Base-by-base conservation (phyloP, 2,113 vertebrate genomes). In the Saccopteryx leptura region DNA sequence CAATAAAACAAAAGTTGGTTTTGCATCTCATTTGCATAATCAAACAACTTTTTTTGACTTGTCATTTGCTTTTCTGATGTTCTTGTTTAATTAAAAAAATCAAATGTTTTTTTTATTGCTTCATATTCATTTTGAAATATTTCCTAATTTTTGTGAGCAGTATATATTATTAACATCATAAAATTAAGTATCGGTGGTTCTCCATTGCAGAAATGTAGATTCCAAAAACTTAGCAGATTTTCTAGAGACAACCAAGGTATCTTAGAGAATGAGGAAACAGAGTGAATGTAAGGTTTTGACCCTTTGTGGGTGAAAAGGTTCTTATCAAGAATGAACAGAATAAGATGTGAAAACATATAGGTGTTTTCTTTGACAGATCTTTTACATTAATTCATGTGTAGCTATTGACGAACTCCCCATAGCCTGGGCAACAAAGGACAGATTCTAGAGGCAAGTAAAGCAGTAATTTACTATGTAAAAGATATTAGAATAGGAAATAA, bases 321-420 rank as follows among this genome's bases (percentile, higher is more conserved):
- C 50, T 76, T 50, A 54, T 52, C 12, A 33, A 86, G 12, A 95
- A 89, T 60, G 6, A 24, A 71, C 18, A 95, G 12, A 54, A 69
- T 68, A 71, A 63, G 33, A 78, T 31, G 65, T 84, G 54, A 23
- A 80, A 84, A 80, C 21, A 69, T 85, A 31, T 92, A 61, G n/a
- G 3, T 76, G 28, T 81, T 61, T 80, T 46, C 50, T 31, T 87
- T 76, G 28, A 80, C 74, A 86, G 88, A 94, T 7, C 9, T 39
- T 63, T 93, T 82, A 65, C 26, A 71, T 61, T 93, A 88, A 69
- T 63, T 81, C 52, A 84, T 14, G 11, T 81, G 23, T 26, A 94
- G 46, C 6, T 81, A 72, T 61, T 87, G 91, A 90, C 76, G 58
- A 74, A 65, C 39, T 84, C 48, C 76, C 63, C 21, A 91, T 5